These are phyloP conservation scores for Protonemura montana DNA, from an alignment of 2,888 invertebrate species.

Conservation along the genomic window DNA sequence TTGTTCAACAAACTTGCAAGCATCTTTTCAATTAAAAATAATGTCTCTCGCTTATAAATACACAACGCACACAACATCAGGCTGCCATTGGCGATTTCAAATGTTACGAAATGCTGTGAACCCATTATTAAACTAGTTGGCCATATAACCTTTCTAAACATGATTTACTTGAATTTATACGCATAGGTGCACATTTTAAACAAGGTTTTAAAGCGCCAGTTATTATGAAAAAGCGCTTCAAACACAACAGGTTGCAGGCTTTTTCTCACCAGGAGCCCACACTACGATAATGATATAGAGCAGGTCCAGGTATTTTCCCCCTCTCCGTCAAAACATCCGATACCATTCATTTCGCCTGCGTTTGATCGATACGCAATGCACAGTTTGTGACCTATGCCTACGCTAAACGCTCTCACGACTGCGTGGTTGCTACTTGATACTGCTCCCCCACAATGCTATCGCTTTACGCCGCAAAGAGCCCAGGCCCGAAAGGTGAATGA, in stretches of 20 bases:
- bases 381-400: neutral
- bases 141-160: slow-evolving; percentile 14
- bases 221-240: neutral
- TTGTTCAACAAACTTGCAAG: neutral
- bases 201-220: neutral
- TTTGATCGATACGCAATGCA: neutral
- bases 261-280: neutral
- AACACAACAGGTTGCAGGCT: neutral
- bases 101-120: slow-evolving; percentile 8
- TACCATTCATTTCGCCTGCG: neutral
- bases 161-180: neutral
- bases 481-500: neutral
- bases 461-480: neutral
- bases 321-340: neutral
- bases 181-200: neutral
- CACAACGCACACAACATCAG: neutral
- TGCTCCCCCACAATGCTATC: neutral
- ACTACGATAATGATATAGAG: neutral
- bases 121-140: neutral
- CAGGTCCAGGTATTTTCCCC: neutral
- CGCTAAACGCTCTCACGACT: neutral
- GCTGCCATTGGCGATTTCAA: neutral
- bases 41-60: too few relatives aligned
- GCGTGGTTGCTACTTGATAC: neutral
- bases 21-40: neutral